phyloP scores from a whole-genome alignment of 2,113 vertebrate genomes.

The Chunga burmeisteri region DNA sequence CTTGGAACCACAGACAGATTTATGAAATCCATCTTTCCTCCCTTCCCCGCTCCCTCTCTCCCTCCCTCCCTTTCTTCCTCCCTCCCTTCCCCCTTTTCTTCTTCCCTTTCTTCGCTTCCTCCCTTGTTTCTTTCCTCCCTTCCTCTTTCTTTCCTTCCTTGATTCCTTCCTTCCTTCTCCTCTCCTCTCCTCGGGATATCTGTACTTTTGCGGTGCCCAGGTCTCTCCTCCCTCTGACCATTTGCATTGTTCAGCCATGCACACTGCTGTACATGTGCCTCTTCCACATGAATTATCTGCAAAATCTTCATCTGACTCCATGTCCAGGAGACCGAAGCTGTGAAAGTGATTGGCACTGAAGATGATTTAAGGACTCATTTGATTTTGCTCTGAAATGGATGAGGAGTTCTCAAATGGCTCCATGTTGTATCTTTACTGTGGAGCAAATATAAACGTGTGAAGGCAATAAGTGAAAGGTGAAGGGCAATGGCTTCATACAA shows the following conservation, averaged over 20 bases:
- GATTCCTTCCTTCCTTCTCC: too few relatives aligned
- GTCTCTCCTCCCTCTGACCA: neutral
- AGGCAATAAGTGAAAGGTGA: neutral
- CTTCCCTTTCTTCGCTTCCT: too few relatives aligned
- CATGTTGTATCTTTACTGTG: neutral
- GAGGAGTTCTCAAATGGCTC: neutral
- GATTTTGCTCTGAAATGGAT: neutral
- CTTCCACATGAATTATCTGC: neutral
- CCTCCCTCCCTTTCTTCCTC: too few relatives aligned
- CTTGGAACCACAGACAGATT: neutral
- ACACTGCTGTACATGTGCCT: neutral
- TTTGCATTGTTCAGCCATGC: neutral
- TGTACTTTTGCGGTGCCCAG: fast-evolving
- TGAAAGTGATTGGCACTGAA: neutral
- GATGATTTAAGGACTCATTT: neutral
- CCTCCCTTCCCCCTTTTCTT: too few relatives aligned
- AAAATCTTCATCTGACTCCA: neutral
- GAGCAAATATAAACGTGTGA: neutral
- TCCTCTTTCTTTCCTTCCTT: fast-evolving
- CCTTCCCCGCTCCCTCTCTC: neutral
- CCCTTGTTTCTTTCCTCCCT: too few relatives aligned
- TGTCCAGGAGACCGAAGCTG: neutral
- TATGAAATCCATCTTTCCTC: neutral
- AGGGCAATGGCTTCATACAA: neutral
- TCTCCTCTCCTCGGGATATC: neutral